A percentile compares a stretch with the other conserved stretches of the same genome.
These are phyloP conservation scores for Dendrophyllia cribrosa DNA, from an alignment of 64 coral and sea anemone species.

Conservation along the genomic window DNA sequence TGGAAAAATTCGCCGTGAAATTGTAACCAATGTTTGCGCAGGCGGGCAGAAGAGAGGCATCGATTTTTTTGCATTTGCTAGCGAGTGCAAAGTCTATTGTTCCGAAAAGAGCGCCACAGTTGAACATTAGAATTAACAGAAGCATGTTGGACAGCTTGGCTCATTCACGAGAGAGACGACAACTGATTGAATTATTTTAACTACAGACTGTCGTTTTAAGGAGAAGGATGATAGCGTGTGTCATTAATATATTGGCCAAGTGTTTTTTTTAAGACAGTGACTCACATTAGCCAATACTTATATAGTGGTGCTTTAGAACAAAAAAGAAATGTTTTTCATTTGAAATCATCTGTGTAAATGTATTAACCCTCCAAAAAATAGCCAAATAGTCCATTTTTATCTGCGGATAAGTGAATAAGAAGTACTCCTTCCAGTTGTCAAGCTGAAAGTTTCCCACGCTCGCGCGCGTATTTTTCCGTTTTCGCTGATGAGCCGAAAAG, in stretches of 20 bases:
- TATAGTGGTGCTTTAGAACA: not conserved
- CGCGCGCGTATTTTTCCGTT: no score
- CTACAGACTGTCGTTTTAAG: not conserved
- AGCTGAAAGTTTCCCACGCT: no score
- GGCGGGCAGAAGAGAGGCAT: not conserved
- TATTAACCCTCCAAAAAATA: no score
- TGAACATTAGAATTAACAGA: not conserved
- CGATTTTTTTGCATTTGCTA: conserved; percentile 27
- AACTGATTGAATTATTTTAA: conserved; percentile 26
- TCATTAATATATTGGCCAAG: not conserved
- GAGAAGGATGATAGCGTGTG: not conserved
- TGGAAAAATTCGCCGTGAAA: conserved; percentile 39
- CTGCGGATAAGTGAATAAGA: no score
- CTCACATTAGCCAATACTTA: not conserved
- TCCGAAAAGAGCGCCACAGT: not conserved
- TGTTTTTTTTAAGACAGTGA: not conserved
- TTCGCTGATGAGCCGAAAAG: no score
- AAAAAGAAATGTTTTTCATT: not conserved
- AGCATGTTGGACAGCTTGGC: conserved; percentile 6
- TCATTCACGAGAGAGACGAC: not conserved
- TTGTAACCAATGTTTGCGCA: conserved; percentile 43
- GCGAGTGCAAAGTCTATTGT: not conserved
- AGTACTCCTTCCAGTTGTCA: no score
- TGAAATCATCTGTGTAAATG: no score
- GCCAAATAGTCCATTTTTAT: no score